Evolutionary conservation across 2,797 vertebrate species (phyloP), one percentile per base, ranked within the genome.

Genomic region (Sebastiscus albofasciatus): DNA sequence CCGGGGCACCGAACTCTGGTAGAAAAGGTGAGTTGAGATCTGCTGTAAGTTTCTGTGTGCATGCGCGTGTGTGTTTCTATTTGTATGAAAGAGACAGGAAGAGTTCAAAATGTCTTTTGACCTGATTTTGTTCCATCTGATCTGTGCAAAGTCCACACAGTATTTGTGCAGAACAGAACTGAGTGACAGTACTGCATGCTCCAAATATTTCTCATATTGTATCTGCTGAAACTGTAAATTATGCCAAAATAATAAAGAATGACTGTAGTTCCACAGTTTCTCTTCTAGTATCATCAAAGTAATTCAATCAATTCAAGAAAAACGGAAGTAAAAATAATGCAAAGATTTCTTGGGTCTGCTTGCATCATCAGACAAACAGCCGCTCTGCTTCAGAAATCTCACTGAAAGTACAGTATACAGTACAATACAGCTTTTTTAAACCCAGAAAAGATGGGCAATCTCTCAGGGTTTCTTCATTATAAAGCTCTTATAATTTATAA

Each of bases 11-110:
- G 88, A 98, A 96, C 94, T 97, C 98, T 0, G 98, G 98, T 86
- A 97, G 96, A 96, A 99, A 97, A 98, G 98, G 98, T 99, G 97
- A 99, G 98, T 95, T 92, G 95, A 92, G 94, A 81, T 94, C 94
- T 72, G 86, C 71, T 89, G 89, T 46, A 62, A 75, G 89, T 87
- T 13, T 79, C 70, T 83, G 81, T 83, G 87, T 72, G 86, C 79
- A 78, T 81, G 83, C 16, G 27, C 61, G 62, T 49, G 67, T 75
- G 55, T 46, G 71, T 61, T 73, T 80, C 49, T 75, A 54, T 70
- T 33, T 75, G 84, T 66, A 12, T 70, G 80, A 33, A 29, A 31
- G 31, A 59, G 55, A 61, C 75, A 13, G 36, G 67, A 34, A 60
- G 49, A 73, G 70, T 76, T 77, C 73, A 73, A 42, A 82, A 68